These are phyloP conservation scores for Typhlomys cinereus DNA, from an alignment of 2,113 vertebrate species.

Conservation along the genomic window DNA sequence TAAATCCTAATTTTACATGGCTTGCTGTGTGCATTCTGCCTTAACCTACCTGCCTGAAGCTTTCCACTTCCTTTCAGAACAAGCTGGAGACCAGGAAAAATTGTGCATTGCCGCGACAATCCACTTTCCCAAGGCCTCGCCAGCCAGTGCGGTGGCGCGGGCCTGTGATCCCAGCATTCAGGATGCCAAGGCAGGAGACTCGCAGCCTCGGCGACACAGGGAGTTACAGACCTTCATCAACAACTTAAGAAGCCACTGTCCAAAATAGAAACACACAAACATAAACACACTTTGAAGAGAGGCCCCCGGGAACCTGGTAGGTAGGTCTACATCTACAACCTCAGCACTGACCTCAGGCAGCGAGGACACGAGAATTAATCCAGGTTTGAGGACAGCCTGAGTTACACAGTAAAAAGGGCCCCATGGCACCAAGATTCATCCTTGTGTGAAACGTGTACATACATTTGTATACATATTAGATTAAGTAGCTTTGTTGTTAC, in stretches of 20 bases:
- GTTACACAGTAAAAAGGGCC: not conserved
- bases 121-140: not conserved
- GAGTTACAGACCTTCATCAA: no score
- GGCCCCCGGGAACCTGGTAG: not conserved
- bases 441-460: not conserved
- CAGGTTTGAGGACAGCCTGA: not conserved
- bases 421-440: not conserved
- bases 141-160: no score
- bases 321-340: not conserved
- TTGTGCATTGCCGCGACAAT: not conserved
- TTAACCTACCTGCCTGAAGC: not conserved
- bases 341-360: not conserved
- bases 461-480: not conserved
- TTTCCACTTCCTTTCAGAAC: not conserved
- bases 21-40: not conserved
- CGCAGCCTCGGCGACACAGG: no score
- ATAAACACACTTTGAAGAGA: not conserved
- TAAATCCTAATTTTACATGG: not conserved
- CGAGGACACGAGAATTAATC: not conserved
- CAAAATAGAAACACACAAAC: no score
- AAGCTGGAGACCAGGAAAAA: not conserved
- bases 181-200: no score
- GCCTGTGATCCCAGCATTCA: no score
- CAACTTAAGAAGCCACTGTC: no score
- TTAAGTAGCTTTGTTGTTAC: slow-evolving; percentile 8